A percentile compares a stretch with the other conserved stretches of the same genome.
Conservation (phyloP, 2,888 invertebrate species). For the Volucella zonaria region DNA sequence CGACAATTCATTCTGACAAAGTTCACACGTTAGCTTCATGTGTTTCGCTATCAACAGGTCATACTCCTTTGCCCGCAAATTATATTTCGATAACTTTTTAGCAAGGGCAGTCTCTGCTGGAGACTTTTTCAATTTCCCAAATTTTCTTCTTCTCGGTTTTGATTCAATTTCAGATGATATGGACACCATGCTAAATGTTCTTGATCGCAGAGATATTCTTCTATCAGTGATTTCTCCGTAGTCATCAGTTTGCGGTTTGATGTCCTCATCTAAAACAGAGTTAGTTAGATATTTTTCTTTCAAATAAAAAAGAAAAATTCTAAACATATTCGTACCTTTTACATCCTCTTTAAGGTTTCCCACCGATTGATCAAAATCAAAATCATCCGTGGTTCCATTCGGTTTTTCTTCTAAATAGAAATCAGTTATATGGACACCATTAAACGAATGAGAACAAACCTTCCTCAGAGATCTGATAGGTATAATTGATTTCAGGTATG, state of each 20-base stretch:
- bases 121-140: constrained; percentile 26
- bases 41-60: constrained; percentile 79
- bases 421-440: background rate
- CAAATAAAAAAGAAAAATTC: background rate
- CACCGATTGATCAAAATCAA: background rate
- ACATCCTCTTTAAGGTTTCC: constrained; percentile 29
- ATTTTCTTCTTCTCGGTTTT: constrained; percentile 3
- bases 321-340: constrained; percentile 30
- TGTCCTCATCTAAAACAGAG: constrained; percentile 40
- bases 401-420: constrained; percentile 42
- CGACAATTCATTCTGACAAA: constrained; percentile 77
- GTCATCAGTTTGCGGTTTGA: constrained; percentile 42
- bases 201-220: constrained; percentile 39
- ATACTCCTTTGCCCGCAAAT: constrained; percentile 77
- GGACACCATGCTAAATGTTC: constrained; percentile 19
- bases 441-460: constrained; percentile 4
- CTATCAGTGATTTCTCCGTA: constrained; percentile 8
- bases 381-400: background rate
- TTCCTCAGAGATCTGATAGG: constrained; percentile 34
- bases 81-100: constrained; percentile 68
- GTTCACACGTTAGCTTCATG: constrained; percentile 80
- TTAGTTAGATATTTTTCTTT: background rate
- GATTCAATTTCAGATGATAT: background rate
- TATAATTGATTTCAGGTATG: constrained; percentile 31
- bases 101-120: constrained; percentile 59